Evolutionary conservation across 2,113 vertebrate species (phyloP).

Genomic region (Centropus unirufus): DNA sequence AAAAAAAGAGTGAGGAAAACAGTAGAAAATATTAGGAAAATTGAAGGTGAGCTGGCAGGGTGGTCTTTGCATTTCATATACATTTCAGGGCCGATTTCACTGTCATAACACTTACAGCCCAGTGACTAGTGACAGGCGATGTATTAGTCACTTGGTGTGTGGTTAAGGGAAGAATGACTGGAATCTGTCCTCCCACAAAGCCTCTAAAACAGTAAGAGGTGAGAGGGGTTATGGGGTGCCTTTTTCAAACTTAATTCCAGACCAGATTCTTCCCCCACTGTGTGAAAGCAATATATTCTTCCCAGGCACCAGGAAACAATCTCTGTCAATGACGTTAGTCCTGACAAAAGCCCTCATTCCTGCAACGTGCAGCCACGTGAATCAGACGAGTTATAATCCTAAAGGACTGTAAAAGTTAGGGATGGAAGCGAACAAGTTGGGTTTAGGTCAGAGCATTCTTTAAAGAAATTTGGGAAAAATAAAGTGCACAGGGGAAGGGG

Average conservation of each 20-base stretch:
- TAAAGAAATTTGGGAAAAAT: neutral
- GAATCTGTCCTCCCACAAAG: constrained; percentile 80
- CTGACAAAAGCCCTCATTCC: constrained; percentile 46
- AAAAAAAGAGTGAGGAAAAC: neutral
- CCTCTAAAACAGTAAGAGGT: constrained; percentile 68
- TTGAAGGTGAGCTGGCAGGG: constrained; percentile 58
- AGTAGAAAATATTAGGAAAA: constrained; percentile 28
- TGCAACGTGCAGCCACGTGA: neutral
- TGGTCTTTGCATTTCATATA: constrained; percentile 62
- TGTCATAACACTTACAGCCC: constrained; percentile 60
- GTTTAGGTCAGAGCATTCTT: constrained; percentile 1
- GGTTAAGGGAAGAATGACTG: constrained; percentile 81
- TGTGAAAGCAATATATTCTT: constrained; percentile 65
- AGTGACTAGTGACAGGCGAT: constrained; percentile 65
- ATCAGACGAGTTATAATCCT: neutral
- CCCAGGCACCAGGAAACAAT: constrained; percentile 55
- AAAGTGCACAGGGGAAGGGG: neutral
- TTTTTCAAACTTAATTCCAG: constrained; percentile 68
- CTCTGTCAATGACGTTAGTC: constrained; percentile 61
- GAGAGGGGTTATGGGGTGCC: constrained; percentile 41
- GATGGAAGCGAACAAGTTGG: neutral
- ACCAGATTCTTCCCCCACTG: constrained; percentile 42
- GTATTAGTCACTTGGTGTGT: constrained; percentile 80
- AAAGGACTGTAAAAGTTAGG: neutral
- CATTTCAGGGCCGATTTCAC: constrained; percentile 56